Percentiles rank a stretch among this genome's conserved stretches.
Conservation (phyloP, 2,888 invertebrate species). For the Blera fallax region DNA sequence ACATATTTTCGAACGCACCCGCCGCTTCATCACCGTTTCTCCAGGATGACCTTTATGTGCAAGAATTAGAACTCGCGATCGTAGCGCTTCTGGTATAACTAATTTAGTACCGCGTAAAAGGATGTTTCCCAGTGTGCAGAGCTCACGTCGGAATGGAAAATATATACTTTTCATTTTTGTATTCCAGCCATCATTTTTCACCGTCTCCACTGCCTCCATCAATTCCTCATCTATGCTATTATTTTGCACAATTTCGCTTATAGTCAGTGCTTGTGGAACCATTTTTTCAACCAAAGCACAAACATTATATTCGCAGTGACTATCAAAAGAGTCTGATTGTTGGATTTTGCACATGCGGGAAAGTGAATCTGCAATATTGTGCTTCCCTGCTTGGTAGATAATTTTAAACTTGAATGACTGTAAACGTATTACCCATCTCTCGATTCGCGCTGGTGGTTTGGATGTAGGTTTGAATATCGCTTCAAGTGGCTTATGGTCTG, state of each 20-base stretch:
- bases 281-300: conserved; percentile 9
- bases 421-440: conserved; percentile 61
- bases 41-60: conserved; percentile 48
- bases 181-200: background rate
- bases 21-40: conserved; percentile 29
- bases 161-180: background rate
- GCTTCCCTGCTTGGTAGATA: background rate
- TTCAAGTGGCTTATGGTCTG: conserved; percentile 69
- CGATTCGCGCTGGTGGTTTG: conserved; percentile 64
- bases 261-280: conserved; percentile 10
- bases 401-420: conserved; percentile 47
- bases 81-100: no score
- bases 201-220: conserved; percentile 1
- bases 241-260: conserved; percentile 6
- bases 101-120: conserved; percentile 56
- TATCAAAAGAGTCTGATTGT: background rate
- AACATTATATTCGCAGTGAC: conserved; percentile 15
- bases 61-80: conserved; percentile 67
- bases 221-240: background rate
- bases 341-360: conserved; percentile 16
- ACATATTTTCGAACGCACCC: conserved; percentile 12
- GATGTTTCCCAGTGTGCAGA: conserved; percentile 62
- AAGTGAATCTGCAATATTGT: conserved; percentile 25
- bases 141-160: conserved; percentile 32
- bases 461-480: conserved; percentile 72